phyloP scores from a whole-genome alignment of 2,888 invertebrate genomes.

The Drosophila parthenogenetica region DNA sequence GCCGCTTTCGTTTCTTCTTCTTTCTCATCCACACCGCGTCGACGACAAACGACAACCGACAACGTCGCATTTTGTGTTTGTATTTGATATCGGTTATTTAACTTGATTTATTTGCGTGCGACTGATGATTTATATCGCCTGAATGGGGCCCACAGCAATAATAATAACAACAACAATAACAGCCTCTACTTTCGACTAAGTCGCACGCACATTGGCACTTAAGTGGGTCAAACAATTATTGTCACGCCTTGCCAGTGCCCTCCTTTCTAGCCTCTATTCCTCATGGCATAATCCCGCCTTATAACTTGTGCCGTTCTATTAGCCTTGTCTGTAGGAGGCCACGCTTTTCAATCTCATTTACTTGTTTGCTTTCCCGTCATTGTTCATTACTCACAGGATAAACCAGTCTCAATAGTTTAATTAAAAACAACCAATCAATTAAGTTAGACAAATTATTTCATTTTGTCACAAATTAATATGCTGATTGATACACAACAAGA shows the following conservation, averaged over 20 bases:
- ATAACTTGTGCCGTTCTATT: conserved; percentile 5
- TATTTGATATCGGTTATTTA: conserved; percentile 79
- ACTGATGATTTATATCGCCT: conserved; percentile 74
- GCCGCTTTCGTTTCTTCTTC: conserved; percentile 28
- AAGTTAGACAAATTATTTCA: not conserved
- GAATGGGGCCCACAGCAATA: conserved; percentile 46
- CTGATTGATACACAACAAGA: too few relatives aligned
- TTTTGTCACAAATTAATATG: not conserved
- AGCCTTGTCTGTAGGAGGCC: conserved; percentile 28
- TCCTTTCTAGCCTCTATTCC: not conserved
- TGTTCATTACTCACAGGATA: conserved; percentile 15
- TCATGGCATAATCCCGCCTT: conserved; percentile 13
- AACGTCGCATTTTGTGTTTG: conserved; percentile 42
- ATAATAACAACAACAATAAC: conserved; percentile 33
- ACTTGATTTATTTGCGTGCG: conserved; percentile 79
- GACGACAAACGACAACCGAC: conserved; percentile 9
- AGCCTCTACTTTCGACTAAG: conserved; percentile 45
- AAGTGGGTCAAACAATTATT: conserved; percentile 76
- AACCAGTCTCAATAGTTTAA: not conserved
- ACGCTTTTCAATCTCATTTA: conserved; percentile 5
- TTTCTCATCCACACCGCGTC: conserved; percentile 15
- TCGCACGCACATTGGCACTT: conserved; percentile 69
- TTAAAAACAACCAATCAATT: conserved; percentile 5
- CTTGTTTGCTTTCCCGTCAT: conserved; percentile 13
- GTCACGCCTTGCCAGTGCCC: conserved; percentile 47